Conservation (phyloP, 2,888 invertebrate genomes). For the Calameuta filiformis region DNA sequence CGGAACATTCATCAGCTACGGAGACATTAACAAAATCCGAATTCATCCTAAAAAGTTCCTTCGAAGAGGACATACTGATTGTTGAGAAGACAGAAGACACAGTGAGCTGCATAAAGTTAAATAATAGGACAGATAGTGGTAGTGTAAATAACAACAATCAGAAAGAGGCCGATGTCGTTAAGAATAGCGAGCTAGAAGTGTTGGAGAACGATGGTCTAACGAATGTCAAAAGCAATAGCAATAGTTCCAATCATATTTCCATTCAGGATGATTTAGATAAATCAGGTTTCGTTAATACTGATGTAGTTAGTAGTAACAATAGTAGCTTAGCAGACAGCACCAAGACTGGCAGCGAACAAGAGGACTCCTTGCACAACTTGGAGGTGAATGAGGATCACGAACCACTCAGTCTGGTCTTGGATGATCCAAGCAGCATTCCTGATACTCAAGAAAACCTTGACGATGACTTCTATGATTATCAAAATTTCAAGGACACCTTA, state of each 20-base stretch:
- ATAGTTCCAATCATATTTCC: slow-evolving; percentile 22
- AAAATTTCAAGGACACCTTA: slow-evolving; percentile 44
- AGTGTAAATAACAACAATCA: slow-evolving; percentile 38
- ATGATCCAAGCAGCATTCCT: slow-evolving; percentile 49
- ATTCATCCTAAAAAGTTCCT: slow-evolving; percentile 17
- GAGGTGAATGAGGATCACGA: slow-evolving; percentile 52
- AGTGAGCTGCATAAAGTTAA: slow-evolving; percentile 52
- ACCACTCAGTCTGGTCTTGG: slow-evolving; percentile 55
- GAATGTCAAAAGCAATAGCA: slow-evolving; percentile 5
- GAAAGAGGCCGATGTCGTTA: slow-evolving; percentile 27
- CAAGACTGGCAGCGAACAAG: slow-evolving; percentile 47
- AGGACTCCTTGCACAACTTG: slow-evolving; percentile 43
- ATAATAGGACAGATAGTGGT: slow-evolving; percentile 45
- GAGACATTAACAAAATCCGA: slow-evolving; percentile 1
- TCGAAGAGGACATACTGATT: slow-evolving; percentile 48
- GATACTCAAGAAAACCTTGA: slow-evolving; percentile 44
- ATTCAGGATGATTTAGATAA: slow-evolving; percentile 27
- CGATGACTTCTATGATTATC: slow-evolving; percentile 54
- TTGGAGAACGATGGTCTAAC: background rate
- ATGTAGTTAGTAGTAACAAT: slow-evolving; percentile 48
- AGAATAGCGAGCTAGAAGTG: slow-evolving; percentile 25
- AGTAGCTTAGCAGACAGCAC: slow-evolving; percentile 54
- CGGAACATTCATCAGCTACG: slow-evolving; percentile 27
- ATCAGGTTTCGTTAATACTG: slow-evolving; percentile 36
- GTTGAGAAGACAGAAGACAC: slow-evolving; percentile 50